Evolutionary conservation across 1,140 invertebrate genomes (phyloP).

Genomic region (Diorhabda sublineata): DNA sequence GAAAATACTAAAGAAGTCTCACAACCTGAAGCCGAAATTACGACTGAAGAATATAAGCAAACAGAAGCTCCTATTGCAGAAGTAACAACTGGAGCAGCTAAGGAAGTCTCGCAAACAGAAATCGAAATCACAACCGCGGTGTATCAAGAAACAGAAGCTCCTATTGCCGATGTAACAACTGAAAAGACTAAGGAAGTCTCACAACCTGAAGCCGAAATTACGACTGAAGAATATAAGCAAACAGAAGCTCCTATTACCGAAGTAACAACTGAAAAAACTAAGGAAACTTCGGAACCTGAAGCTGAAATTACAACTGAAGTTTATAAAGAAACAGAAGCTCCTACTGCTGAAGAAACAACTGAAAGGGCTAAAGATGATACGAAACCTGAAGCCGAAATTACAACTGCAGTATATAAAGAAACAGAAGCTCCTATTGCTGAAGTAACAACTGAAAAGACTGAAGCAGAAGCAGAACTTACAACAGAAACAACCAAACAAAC

Average conservation of each 20-base stretch:
- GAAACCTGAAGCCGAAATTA: constrained; percentile 5
- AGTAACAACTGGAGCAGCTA: neutral
- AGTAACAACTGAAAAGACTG: neutral
- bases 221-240: neutral
- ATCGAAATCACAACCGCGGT: constrained; percentile 11
- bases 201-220: neutral
- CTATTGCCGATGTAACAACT: neutral
- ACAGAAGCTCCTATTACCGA: neutral
- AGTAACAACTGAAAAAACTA: neutral
- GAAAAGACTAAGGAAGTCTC: neutral
- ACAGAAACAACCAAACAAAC: constrained; percentile 22
- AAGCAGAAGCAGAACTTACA: constrained; percentile 6
- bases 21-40: neutral
- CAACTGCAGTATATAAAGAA: neutral
- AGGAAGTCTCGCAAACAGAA: too few relatives aligned
- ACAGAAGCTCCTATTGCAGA: neutral
- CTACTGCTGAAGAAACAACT: neutral
- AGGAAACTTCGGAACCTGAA: neutral
- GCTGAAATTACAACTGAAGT: neutral
- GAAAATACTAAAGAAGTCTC: neutral
- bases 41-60: neutral
- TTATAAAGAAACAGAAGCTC: constrained; percentile 8
- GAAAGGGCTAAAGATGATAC: constrained; percentile 10
- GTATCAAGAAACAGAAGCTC: constrained; percentile 7
- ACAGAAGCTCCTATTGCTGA: neutral